Conservation (phyloP, 2,888 invertebrate species). For the Anoncus sp. region DNA sequence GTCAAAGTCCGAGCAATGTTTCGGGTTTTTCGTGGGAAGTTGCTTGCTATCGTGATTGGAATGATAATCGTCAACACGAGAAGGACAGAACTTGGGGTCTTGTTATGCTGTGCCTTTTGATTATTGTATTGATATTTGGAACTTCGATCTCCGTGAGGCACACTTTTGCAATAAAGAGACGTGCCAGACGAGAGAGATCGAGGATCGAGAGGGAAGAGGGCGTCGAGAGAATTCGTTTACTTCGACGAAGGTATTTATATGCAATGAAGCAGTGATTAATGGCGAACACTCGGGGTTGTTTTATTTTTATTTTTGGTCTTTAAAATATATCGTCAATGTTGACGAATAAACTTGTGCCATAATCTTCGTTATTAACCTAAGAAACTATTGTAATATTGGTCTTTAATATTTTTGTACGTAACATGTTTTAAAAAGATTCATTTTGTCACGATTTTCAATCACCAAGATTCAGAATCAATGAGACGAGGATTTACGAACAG, state of each 20-base stretch:
- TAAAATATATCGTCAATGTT: too few relatives aligned
- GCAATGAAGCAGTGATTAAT: background rate
- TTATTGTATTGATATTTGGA: constrained; percentile 84
- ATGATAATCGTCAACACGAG: constrained; percentile 66
- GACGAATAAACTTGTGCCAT: too few relatives aligned
- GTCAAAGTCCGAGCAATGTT: constrained; percentile 87
- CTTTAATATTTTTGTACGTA: too few relatives aligned
- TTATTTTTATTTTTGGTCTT: too few relatives aligned
- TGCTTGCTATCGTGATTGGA: constrained; percentile 88
- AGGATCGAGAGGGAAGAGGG: constrained; percentile 86
- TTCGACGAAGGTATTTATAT: constrained; percentile 83
- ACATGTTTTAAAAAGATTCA: too few relatives aligned
- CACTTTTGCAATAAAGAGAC: constrained; percentile 85
- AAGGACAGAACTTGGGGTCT: constrained; percentile 75
- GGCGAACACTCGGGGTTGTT: too few relatives aligned
- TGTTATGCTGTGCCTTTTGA: constrained; percentile 73
- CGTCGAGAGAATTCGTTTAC: constrained; percentile 83
- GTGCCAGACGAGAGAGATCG: constrained; percentile 83
- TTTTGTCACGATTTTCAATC: too few relatives aligned
- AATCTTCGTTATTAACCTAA: too few relatives aligned
- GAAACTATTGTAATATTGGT: too few relatives aligned
- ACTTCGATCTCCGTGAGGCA: constrained; percentile 85
- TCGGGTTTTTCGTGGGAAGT: constrained; percentile 88
- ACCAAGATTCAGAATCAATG: too few relatives aligned
- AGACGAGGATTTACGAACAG: too few relatives aligned